A percentile compares a stretch with the other conserved stretches of the same genome.
Conservation (phyloP, 2,797 vertebrate genomes). For the Danio aesculapii region DNA sequence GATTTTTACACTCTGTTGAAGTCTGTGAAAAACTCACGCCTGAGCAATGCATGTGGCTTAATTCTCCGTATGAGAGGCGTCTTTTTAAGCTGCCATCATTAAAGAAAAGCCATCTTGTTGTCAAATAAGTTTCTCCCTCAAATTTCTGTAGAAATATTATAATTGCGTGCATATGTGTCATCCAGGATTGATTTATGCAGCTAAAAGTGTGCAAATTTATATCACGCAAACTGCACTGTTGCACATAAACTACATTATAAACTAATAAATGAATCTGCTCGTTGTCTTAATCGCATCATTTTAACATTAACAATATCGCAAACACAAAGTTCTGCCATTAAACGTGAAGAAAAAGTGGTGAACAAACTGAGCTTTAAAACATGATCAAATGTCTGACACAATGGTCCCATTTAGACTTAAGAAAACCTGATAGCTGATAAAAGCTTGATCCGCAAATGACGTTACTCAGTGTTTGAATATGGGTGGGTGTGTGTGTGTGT, state of each 20-base stretch:
- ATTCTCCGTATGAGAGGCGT: too few species aligned
- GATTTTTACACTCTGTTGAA: too few species aligned
- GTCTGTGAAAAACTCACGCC: too few species aligned
- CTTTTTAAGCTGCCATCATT: too few species aligned
- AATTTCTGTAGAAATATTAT: not conserved
- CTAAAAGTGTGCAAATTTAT: not conserved
- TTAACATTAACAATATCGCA: not conserved
- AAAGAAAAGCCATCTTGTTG: too few species aligned
- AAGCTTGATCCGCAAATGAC: not conserved
- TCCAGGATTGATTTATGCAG: not conserved
- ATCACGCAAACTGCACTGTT: not conserved
- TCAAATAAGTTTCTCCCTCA: too few species aligned
- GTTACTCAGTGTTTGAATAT: not conserved
- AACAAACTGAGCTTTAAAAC: not conserved
- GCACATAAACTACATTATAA: too few species aligned
- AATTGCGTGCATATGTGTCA: not conserved
- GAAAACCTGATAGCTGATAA: not conserved
- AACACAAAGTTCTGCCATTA: not conserved
- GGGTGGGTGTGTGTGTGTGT: constrained; percentile 2
- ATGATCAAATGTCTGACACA: not conserved
- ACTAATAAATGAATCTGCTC: too few species aligned
- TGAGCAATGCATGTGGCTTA: too few species aligned
- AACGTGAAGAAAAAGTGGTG: too few species aligned
- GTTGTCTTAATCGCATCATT: too few species aligned
- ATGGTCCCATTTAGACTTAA: not conserved